Base-by-base conservation (phyloP, 2,113 vertebrate genomes). In the Rhizomys pruinosus region DNA sequence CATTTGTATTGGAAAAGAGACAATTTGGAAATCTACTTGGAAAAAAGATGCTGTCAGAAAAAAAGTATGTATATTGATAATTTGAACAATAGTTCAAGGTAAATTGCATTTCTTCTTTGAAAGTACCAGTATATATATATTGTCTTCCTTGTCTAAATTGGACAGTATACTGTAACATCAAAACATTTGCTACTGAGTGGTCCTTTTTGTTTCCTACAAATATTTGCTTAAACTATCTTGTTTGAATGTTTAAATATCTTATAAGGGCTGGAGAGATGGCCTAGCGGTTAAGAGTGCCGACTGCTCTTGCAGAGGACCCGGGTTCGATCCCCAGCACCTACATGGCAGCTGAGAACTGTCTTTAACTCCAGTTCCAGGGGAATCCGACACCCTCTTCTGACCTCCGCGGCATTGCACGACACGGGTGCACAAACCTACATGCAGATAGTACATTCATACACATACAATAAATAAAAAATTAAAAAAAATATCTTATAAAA, bases 61-160 rank as follows among this genome's bases (percentile, higher is more conserved):
- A 88, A 95, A 42, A 22, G 91, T 96, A 90, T 81, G 84, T 94
- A 93, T 93, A 96, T 5, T 96, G 87, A 84, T 93, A 94, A 96
- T 92, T 97, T 94, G 97, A 91, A 98, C 91, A 95, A 79, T 95
- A 97, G 22, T 95, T 95, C 74, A 86, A 94, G 89, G 92, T 90
- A 97, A 97, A 95, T 84, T 96, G 90, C 76, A 93, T 87, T 97
- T 96, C 97, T 92, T 95, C 61, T 96, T 96, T 73, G 76, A 69
- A 68, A 71, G 96, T 96, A 94, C 95, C 27, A 13, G 95, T 61
- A 89, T 55, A 80, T 77, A 93, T 73, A 97, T 80, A 97, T 72
- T 87, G 73, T 72, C 92, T 93, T 86, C 84, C 47, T 84, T 84
- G 5, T 78, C 87, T 92, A 87, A 98, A 92, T 96, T 97, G 87